Conservation (phyloP, 2,888 invertebrate genomes). For the Leucophora obtusa region DNA sequence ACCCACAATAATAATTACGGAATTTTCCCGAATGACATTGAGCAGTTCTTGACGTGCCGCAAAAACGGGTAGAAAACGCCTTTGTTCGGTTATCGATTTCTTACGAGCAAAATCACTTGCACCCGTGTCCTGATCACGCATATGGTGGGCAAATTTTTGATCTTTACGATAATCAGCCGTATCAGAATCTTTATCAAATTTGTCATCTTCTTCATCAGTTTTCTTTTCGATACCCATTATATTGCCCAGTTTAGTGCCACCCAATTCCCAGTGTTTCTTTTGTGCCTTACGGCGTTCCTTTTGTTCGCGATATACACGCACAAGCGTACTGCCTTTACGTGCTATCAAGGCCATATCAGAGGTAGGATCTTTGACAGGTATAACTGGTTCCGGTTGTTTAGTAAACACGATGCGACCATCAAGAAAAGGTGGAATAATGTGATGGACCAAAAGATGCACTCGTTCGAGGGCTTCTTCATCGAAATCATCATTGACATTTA, state of each 20-base stretch:
- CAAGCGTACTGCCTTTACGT: slow-evolving; percentile 94
- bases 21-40: slow-evolving; percentile 95
- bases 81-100: slow-evolving; percentile 90
- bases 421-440: slow-evolving; percentile 98
- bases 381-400: slow-evolving; percentile 99
- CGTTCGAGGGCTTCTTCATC: slow-evolving; percentile 97
- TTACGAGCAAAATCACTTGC: slow-evolving; percentile 91
- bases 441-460: slow-evolving; percentile 97
- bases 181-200: slow-evolving; percentile 83
- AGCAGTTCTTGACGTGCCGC: slow-evolving; percentile 95
- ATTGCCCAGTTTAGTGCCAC: slow-evolving; percentile 92
- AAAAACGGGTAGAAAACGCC: slow-evolving; percentile 96
- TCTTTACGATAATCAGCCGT: slow-evolving; percentile 93
- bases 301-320: slow-evolving; percentile 94
- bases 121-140: slow-evolving; percentile 83
- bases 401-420: slow-evolving; percentile 99
- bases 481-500: slow-evolving; percentile 93
- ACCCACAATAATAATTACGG: slow-evolving; percentile 95
- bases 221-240: slow-evolving; percentile 95
- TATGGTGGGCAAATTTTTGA: slow-evolving; percentile 97
- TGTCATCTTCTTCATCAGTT: slow-evolving; percentile 87
- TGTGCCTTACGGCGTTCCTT: slow-evolving; percentile 98
- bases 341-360: slow-evolving; percentile 98
- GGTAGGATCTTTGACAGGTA: slow-evolving; percentile 96
- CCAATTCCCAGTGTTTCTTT: slow-evolving; percentile 99